Evolutionary conservation across 37 sponge, comb jelly and placozoan species (phyloP).

Genomic region (Amphimedon queenslandica): DNA sequence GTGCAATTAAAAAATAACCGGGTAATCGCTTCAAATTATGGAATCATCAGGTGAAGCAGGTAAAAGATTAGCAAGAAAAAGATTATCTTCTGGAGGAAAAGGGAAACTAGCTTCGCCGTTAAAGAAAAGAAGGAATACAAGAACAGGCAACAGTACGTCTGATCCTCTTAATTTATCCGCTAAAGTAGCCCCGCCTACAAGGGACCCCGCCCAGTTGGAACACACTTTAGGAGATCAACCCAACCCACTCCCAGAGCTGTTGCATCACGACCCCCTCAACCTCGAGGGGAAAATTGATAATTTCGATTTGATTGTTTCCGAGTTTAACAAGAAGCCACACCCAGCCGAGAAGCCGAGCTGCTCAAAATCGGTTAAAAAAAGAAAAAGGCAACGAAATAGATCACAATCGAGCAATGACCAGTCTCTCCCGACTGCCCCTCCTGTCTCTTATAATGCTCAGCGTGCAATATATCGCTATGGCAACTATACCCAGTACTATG

Average conservation of each 20-base stretch:
- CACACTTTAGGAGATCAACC: slow-evolving; percentile 1
- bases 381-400: neutral
- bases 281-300: slow-evolving; percentile 39
- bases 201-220: slow-evolving; percentile 17
- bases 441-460: slow-evolving; percentile 6
- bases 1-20: too few species aligned
- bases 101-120: neutral
- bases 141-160: slow-evolving; percentile 68
- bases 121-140: too few species aligned
- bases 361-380: neutral
- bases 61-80: too few species aligned
- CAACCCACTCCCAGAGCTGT: slow-evolving; percentile 39
- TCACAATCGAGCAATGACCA: neutral
- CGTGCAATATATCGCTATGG: slow-evolving; percentile 78
- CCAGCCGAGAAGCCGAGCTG: neutral
- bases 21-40: too few species aligned
- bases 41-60: too few species aligned
- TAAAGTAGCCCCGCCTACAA: slow-evolving; percentile 34
- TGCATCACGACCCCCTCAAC: slow-evolving; percentile 68
- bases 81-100: neutral
- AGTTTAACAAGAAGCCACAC: neutral
- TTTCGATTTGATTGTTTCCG: neutral
- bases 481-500: slow-evolving; percentile 95
- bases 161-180: slow-evolving; percentile 82
- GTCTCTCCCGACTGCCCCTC: neutral